phyloP scores from a whole-genome alignment of 2,888 invertebrate species.

The Noctua comes region DNA sequence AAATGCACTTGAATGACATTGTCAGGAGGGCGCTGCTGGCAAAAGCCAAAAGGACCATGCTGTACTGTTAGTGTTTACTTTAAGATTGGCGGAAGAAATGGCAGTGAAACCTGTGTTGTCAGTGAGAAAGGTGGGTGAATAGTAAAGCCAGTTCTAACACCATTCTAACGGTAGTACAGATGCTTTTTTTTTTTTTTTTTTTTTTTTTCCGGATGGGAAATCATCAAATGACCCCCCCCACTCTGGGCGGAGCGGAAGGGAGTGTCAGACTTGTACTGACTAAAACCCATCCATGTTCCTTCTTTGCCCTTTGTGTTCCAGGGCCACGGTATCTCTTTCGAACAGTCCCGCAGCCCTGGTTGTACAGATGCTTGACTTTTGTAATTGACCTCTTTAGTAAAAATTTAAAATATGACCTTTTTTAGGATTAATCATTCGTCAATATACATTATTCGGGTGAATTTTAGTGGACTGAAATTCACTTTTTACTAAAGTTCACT shows the following conservation, averaged over 20 bases:
- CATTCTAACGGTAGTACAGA: constrained; percentile 16
- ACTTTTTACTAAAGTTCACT: too few species aligned
- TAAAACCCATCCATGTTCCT: too few species aligned
- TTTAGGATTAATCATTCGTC: neutral
- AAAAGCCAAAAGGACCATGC: neutral
- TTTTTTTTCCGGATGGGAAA: too few species aligned
- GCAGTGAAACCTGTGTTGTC: neutral
- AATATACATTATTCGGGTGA: too few species aligned
- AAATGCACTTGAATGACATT: neutral
- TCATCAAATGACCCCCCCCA: too few species aligned
- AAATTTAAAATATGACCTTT: neutral
- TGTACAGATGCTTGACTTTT: constrained; percentile 30
- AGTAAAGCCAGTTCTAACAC: constrained; percentile 1
- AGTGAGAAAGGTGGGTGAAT: neutral
- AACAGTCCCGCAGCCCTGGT: too few species aligned
- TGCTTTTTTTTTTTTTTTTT: too few species aligned
- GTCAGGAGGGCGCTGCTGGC: neutral
- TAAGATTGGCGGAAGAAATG: constrained; percentile 15
- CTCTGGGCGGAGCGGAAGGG: too few species aligned
- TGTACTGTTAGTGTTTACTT: constrained; percentile 9
- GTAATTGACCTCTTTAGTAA: neutral
- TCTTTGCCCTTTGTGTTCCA: too few species aligned
- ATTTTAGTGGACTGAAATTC: too few species aligned
- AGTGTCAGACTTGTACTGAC: too few species aligned
- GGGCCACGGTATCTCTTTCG: too few species aligned